Evolutionary conservation across 2,113 vertebrate species (phyloP).

Genomic region (Mus spicilegus): DNA sequence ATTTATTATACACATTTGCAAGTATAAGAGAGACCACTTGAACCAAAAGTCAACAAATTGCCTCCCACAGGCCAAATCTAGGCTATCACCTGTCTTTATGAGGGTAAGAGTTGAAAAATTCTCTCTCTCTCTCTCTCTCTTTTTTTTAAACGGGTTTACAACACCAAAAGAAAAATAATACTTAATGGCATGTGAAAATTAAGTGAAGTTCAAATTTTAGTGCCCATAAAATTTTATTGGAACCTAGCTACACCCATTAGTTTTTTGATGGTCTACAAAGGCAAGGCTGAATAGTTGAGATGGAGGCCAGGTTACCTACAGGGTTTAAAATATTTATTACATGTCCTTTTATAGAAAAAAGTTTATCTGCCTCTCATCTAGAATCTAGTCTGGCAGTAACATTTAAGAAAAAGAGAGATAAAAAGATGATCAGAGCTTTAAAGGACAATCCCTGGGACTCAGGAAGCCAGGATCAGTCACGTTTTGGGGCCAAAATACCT

Average conservation of each 20-base stretch:
- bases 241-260: constrained; percentile 8
- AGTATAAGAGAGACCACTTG: not conserved
- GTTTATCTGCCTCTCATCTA: constrained; percentile 1
- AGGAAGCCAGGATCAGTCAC: not conserved
- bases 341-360: constrained; percentile 33
- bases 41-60: not conserved
- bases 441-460: constrained; percentile 18
- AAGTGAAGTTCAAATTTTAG: constrained; percentile 68
- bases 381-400: not conserved
- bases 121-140: not conserved
- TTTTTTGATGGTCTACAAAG: constrained; percentile 44
- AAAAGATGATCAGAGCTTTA: constrained; percentile 51
- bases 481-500: not conserved
- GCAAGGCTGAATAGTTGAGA: constrained; percentile 29
- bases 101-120: constrained; percentile 4
- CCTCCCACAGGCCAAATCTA: not conserved
- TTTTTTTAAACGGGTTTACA: not conserved
- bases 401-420: constrained; percentile 48
- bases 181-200: constrained; percentile 60
- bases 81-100: not conserved
- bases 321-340: constrained; percentile 51
- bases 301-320: not conserved
- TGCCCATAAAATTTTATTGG: constrained; percentile 59
- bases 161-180: constrained; percentile 22
- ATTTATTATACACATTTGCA: constrained; percentile 37